phyloP scores from a whole-genome alignment of 2,888 invertebrate genomes.

The Caenorhabditis panamensis region DNA sequence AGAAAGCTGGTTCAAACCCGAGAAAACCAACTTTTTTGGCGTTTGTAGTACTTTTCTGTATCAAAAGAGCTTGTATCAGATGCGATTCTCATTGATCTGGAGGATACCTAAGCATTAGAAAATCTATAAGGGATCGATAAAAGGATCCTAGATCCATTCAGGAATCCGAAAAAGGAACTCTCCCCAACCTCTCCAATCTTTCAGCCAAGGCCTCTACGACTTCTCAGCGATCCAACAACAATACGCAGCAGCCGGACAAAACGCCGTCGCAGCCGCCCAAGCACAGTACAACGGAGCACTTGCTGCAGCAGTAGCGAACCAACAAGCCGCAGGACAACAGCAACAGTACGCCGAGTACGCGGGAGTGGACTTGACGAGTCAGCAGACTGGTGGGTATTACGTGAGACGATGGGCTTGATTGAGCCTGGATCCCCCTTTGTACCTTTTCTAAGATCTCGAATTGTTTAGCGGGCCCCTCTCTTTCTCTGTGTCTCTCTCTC shows the following conservation, averaged over 20 bases:
- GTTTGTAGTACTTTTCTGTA: no score
- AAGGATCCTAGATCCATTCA: no score
- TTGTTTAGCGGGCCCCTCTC: not conserved
- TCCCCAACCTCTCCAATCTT: constrained; percentile 1
- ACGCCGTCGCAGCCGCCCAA: constrained; percentile 48
- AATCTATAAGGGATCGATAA: no score
- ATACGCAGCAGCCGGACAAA: constrained; percentile 54
- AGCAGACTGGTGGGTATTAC: constrained; percentile 64
- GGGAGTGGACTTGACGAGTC: constrained; percentile 63
- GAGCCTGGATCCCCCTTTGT: not conserved
- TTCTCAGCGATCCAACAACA: constrained; percentile 57
- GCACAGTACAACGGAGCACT: constrained; percentile 38
- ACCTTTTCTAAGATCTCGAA: not conserved
- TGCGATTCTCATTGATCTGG: no score
- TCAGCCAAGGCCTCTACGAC: constrained; percentile 60
- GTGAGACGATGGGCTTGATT: constrained; percentile 62
- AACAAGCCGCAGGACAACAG: no score
- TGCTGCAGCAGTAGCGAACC: constrained; percentile 17
- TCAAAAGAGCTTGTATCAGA: no score
- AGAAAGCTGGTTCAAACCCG: no score
- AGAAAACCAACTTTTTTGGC: no score
- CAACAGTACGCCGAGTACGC: constrained; percentile 67
- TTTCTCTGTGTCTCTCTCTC: not conserved
- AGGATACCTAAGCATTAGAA: no score
- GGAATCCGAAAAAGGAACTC: not conserved